Base-by-base conservation (phyloP, 2,797 vertebrate genomes). In the Triplophysa yarkandensis region DNA sequence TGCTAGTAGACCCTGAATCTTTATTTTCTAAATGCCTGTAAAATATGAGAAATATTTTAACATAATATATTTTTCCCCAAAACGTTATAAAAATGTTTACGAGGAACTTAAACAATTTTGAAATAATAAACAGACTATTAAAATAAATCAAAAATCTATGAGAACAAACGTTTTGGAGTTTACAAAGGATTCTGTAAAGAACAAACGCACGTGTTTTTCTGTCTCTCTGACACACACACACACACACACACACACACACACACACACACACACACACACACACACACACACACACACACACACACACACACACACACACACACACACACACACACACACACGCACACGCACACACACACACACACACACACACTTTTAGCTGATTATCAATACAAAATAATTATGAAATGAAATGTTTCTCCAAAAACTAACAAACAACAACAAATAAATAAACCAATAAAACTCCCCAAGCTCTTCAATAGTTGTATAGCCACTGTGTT, bases 221-320 rank as follows among this genome's bases (percentile, higher is more conserved):
- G n/a, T 23, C 60, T 39, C 66, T 39, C 64, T 54, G 27, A 19
- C 10, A 41, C 48, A 19, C 57, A 6, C 55, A 34, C 28, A 34
- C 28, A 34, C 28, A n/a, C 57, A n/a, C 28, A n/a, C 57, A 17
- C 65, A 34, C 62, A 43, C 44, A 19, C 10, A 41, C 48, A 32
- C 57, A 6, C 55, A 32, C 28, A 32, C 72, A 23, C 32, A 39
- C 36, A 41, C 46, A 55, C 68, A 65, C 63, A 58, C 57, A 68
- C 32, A 71, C 60, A 58, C 25, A 77, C 34, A 72, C 64, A 72
- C 68, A 77, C 66, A 65, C 30, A 66, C 44, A 63, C n/a, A n/a
- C n/a, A n/a, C n/a, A n/a, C n/a, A n/a, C n/a, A n/a, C n/a, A n/a
- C n/a, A n/a, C n/a, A n/a, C n/a, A n/a, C n/a, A n/a, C n/a, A n/a